phyloP scores from a whole-genome alignment of 2,797 vertebrate genomes.

The Philypnodon macrostomus region DNA sequence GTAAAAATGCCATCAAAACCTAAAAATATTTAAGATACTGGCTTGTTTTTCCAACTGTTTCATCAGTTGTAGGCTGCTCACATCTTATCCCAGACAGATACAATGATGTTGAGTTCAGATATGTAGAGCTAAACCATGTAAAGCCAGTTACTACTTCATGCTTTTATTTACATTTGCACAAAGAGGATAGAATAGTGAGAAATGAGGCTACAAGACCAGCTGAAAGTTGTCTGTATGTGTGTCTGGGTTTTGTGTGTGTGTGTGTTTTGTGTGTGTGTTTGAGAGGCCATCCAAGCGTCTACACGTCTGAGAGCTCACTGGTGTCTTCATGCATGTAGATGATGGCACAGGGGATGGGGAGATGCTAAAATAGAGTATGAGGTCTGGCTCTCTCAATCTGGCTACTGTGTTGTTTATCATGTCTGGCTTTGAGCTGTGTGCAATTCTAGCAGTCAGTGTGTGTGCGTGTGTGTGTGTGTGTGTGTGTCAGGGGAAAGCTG shows the following conservation, averaged over 20 bases:
- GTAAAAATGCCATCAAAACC: too few species aligned
- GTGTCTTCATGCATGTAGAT: slow-evolving; percentile 35
- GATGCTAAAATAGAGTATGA: slow-evolving; percentile 48
- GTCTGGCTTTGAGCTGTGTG: slow-evolving; percentile 36
- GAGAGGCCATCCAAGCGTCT: slow-evolving; percentile 10
- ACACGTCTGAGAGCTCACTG: slow-evolving; percentile 9
- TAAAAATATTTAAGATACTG: too few species aligned
- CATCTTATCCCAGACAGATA: too few species aligned
- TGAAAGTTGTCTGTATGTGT: slow-evolving; percentile 54
- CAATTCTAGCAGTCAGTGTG: slow-evolving; percentile 40
- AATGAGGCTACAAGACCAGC: slow-evolving; percentile 35
- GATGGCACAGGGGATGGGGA: slow-evolving; percentile 39
- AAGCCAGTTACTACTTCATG: too few species aligned
- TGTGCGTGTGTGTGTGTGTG: too few species aligned
- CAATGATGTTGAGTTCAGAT: too few species aligned
- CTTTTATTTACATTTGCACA: too few species aligned
- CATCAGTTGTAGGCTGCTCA: too few species aligned
- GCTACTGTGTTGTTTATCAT: slow-evolving; percentile 43
- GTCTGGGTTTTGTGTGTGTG: slow-evolving; percentile 50
- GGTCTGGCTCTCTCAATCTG: slow-evolving; percentile 41
- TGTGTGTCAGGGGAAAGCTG: slow-evolving; percentile 35
- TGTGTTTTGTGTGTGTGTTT: too few species aligned
- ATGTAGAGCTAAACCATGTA: too few species aligned
- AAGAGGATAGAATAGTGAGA: slow-evolving; percentile 31
- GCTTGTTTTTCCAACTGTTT: too few species aligned